Evolutionary conservation across 2,888 invertebrate species (phyloP), one percentile per base, ranked within the genome.

Genomic region (Prosapia bicincta): DNA sequence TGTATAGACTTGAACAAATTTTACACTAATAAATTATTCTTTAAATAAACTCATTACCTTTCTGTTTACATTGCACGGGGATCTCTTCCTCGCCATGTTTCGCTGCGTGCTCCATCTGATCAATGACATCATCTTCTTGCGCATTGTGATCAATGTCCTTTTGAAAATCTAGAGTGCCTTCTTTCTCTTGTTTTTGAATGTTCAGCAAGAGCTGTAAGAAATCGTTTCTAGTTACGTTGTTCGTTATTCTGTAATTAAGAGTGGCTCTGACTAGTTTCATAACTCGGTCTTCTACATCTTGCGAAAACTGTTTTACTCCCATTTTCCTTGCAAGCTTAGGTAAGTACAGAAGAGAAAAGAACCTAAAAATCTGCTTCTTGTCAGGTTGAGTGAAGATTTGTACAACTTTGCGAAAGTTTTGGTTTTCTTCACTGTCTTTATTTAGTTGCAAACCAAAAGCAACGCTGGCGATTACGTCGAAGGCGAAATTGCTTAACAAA

Each of bases 171-270:
- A n/a, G n/a, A n/a, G n/a, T n/a, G n/a, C 13, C 38, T 13, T 10
- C 15, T 38, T n/a, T n/a, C 25, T 78, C 78, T n/a, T 74, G 67
- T 23, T 74, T 72, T 72, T 71, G 73, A 6, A 79, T 67, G 20
- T 73, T 67, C 71, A 79, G 78, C 38, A 80, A 70, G 0, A 67
- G 26, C 28, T 80, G 76, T 10, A 80, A 66, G 38, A 80, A 78
- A 73, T 80, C 80, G 28, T 79, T 78, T 54, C 80, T 32, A 54
- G 66, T 30, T 0, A 79, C 70, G 3, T 74, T 75, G 71, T 79
- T 77, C 15, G 76, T 67, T 26, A 77, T 77, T 9, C 79, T 71
- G 68, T 77, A 71, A 13, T 73, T 23, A 1, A 80, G 69, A 5
- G 79, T 79, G 9, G 78, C 77, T 32, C 69, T 69, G n/a, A 77